Base-by-base conservation (phyloP, 2,888 invertebrate species). In the Druceiella hillmani region DNA sequence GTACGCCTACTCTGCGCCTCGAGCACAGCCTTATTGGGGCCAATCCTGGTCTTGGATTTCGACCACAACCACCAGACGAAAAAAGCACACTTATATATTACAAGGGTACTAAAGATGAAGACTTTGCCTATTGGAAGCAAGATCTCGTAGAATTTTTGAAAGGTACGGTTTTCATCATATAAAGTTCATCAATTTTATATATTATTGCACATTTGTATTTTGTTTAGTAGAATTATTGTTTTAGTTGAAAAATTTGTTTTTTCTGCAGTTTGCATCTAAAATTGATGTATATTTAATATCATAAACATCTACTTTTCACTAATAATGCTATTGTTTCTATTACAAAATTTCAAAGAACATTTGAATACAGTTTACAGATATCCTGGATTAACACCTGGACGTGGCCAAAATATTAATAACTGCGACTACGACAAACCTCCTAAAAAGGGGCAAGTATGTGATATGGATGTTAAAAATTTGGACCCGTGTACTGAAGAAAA, bases 61-160 rank as follows among this genome's bases (percentile, higher is more conserved):
- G 97, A 50, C 98, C 98, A 4, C 79, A 91, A 73, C 92, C 97
- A 10, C 78, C 81, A 3, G 91, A 94, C 58, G 86, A 91, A 5
- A 85, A 93, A 53, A 94, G 93, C 58, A 94, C 97, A 5, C 76
- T 99, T 41, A 94, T 99, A 55, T 90, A 91, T 85, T 95, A 94
- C 66, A 87, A 87, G 58, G 88, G 86, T 14, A 84, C 87, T 0
- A 79, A 82, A 24, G 74, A 75, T 46, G 79, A 82, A 15, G 85
- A 86, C 57, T 88, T 82, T 55, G 74, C 78, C 48, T 81, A 82
- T 52, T 92, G 92, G 91, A 83, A 83, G 34, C 75, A 86, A 35
- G 78, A 85, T 49, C 66, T 92, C 6, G 78, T 81, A 52, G 66
- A 79, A 14, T 92, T 90, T 56, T 68, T 94, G 32, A 79, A 81